Evolutionary conservation across 2,888 invertebrate genomes (phyloP).

Genomic region (Mythimna loreyi): DNA sequence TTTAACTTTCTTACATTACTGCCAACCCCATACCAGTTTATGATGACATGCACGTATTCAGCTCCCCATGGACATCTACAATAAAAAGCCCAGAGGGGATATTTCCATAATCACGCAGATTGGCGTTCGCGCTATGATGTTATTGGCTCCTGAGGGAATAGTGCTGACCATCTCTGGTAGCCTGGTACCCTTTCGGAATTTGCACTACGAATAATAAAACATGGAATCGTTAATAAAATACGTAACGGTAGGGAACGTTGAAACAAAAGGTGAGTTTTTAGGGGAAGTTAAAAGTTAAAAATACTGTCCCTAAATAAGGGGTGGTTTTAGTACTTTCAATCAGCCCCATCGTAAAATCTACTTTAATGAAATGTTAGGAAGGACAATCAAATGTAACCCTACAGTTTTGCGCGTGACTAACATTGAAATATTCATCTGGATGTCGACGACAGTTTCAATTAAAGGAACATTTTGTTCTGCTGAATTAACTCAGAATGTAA

Average conservation of each 20-base stretch:
- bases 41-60: constrained; percentile 51
- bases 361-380: constrained; percentile 36
- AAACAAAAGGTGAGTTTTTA: background rate
- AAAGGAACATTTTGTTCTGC: constrained; percentile 34
- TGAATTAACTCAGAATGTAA: constrained; percentile 32
- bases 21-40: constrained; percentile 29
- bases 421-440: constrained; percentile 48
- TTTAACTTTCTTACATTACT: constrained; percentile 15
- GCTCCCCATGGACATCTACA: constrained; percentile 45
- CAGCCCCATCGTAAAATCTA: constrained; percentile 20
- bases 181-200: constrained; percentile 33
- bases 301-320: constrained; percentile 15
- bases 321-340: constrained; percentile 19
- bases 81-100: constrained; percentile 53
- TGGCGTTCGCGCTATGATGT: constrained; percentile 52
- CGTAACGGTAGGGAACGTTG: constrained; percentile 6
- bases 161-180: constrained; percentile 41
- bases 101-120: constrained; percentile 60
- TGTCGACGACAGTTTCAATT: constrained; percentile 50
- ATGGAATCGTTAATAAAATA: constrained; percentile 29
- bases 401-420: constrained; percentile 46
- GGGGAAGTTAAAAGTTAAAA: background rate
- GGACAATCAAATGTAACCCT: constrained; percentile 45
- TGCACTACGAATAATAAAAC: constrained; percentile 18
- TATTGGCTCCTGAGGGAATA: constrained; percentile 40